Evolutionary conservation across 2,797 vertebrate species (phyloP).

Genomic region (Melanotaenia maccullochi): DNA sequence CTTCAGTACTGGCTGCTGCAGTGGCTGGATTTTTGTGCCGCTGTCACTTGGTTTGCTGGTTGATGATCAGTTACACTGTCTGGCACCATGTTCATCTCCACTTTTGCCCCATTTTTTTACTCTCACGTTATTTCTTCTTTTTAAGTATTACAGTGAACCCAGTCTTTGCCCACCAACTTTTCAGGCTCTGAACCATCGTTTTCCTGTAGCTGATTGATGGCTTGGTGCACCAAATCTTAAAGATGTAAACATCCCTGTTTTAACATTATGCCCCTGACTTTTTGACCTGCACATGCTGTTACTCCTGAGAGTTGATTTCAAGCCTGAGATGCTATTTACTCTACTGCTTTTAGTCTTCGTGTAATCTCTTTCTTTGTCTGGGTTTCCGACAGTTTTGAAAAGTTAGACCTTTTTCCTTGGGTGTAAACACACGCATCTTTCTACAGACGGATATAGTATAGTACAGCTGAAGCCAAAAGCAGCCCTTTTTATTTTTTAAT

Average conservation of each 20-base stretch:
- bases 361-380: conserved; percentile 22
- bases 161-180: too few relatives aligned
- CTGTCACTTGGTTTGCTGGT: too few relatives aligned
- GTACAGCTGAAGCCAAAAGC: conserved; percentile 48
- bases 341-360: background rate
- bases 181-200: too few relatives aligned
- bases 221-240: too few relatives aligned
- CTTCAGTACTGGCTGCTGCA: too few relatives aligned
- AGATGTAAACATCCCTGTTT: conserved; percentile 39
- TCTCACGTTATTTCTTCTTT: too few relatives aligned
- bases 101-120: too few relatives aligned
- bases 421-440: conserved; percentile 23
- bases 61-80: too few relatives aligned
- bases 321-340: conserved; percentile 39
- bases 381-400: conserved; percentile 13
- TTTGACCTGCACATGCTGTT: conserved; percentile 39
- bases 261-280: conserved; percentile 44
- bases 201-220: too few relatives aligned
- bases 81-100: too few relatives aligned
- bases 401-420: conserved; percentile 29
- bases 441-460: conserved; percentile 57
- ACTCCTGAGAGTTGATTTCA: conserved; percentile 45
- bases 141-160: too few relatives aligned
- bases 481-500: conserved; percentile 26
- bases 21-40: too few relatives aligned